These are phyloP conservation scores for Zenarchopterus dispar DNA, from an alignment of 2,797 vertebrate species.

Conservation along the genomic window DNA sequence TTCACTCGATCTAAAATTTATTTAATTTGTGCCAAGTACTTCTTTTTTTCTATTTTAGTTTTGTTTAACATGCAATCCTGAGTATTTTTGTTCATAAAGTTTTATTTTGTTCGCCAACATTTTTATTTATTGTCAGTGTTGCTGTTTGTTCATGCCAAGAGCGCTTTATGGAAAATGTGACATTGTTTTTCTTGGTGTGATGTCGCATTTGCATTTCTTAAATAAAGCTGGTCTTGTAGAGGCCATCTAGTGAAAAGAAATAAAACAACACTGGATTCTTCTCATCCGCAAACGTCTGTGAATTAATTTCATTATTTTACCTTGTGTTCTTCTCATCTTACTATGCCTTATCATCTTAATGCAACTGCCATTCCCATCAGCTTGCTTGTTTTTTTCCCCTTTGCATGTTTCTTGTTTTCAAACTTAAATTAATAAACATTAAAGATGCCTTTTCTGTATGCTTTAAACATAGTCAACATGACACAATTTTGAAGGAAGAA, in stretches of 20 bases:
- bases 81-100: conserved; percentile 74
- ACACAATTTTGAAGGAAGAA: background rate
- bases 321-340: conserved; percentile 19
- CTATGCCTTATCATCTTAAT: background rate
- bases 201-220: conserved; percentile 80
- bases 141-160: conserved; percentile 84
- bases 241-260: conserved; percentile 80
- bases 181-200: conserved; percentile 77
- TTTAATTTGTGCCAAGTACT: conserved; percentile 84
- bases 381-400: background rate
- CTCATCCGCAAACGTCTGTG: conserved; percentile 72
- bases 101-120: conserved; percentile 77
- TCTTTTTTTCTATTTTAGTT: conserved; percentile 72
- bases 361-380: conserved; percentile 20
- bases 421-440: background rate
- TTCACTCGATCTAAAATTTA: conserved; percentile 79
- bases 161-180: conserved; percentile 83
- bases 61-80: conserved; percentile 82
- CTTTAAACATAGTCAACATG: background rate
- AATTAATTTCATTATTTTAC: conserved; percentile 62
- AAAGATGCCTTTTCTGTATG: background rate
- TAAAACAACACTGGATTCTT: conserved; percentile 85
- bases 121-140: conserved; percentile 87
- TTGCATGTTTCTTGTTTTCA: background rate
- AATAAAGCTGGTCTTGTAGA: conserved; percentile 79